phyloP scores from a whole-genome alignment of 2,888 invertebrate genomes.

The Eledona agricola region DNA sequence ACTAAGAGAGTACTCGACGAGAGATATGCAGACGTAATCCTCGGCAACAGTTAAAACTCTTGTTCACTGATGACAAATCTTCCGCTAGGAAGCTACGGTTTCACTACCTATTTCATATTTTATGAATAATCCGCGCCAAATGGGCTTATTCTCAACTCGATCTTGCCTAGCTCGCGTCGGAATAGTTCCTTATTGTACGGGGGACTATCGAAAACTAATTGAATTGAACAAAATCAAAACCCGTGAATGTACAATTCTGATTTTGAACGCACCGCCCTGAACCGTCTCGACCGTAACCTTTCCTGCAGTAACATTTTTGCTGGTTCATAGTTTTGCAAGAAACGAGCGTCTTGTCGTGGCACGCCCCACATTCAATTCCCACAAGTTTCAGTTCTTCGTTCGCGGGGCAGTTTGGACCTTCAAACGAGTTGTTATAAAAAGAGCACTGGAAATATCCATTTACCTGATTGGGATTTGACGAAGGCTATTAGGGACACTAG shows the following conservation, averaged over 20 bases:
- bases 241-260: constrained; percentile 3
- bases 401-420: constrained; percentile 6
- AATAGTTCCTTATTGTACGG: no score
- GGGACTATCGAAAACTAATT: no score
- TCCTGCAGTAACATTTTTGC: constrained; percentile 30
- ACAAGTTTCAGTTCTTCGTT: constrained; percentile 14
- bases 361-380: constrained; percentile 24
- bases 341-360: constrained; percentile 15
- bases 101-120: no score
- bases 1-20: no score
- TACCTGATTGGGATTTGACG: background rate
- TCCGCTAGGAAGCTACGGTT: no score
- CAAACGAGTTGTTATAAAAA: background rate
- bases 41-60: no score
- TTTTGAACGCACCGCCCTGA: constrained; percentile 7
- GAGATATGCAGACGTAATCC: no score
- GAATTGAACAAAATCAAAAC: constrained; percentile 9
- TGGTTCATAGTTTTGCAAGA: constrained; percentile 13
- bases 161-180: no score
- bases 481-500: no score
- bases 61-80: no score
- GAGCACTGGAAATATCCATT: background rate
- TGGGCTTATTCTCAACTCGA: no score
- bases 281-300: constrained; percentile 24
- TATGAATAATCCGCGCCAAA: no score